Evolutionary conservation across 2,113 vertebrate genomes (phyloP).

Genomic region (Sceloporus undulatus): DNA sequence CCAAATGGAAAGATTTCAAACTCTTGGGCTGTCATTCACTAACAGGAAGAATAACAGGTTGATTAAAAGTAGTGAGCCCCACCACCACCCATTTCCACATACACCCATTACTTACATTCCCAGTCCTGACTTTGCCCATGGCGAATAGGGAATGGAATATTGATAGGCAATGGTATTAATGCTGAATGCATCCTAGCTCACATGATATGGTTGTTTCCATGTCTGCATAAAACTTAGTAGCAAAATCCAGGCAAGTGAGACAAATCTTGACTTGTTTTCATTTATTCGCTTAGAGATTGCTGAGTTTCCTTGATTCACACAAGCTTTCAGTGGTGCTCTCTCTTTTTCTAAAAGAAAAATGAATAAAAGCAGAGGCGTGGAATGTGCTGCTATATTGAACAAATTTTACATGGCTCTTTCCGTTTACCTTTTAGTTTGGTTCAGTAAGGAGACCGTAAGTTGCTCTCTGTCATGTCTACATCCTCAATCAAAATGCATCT

Average conservation of each 20-base stretch:
- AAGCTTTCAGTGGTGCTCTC: background rate
- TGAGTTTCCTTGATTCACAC: background rate
- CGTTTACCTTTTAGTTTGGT: background rate
- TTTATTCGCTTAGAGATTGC: background rate
- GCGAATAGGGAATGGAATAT: background rate
- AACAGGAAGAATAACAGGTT: background rate
- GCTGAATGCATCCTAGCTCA: background rate
- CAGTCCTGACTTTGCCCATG: background rate
- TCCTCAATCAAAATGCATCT: background rate
- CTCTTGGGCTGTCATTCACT: slow-evolving; percentile 13
- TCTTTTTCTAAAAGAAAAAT: background rate
- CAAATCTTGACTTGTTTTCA: background rate
- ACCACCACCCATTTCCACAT: background rate
- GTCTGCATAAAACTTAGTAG: background rate
- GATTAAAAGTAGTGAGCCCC: background rate
- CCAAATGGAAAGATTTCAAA: background rate
- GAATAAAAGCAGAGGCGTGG: background rate
- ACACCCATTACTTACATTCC: background rate
- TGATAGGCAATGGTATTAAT: background rate
- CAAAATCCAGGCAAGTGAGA: background rate
- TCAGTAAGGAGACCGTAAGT: too few species aligned
- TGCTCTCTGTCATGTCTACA: background rate
- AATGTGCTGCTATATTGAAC: background rate
- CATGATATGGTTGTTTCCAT: slow-evolving; percentile 1
- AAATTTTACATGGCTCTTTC: background rate